These are phyloP conservation scores for Sericinus montela DNA, from an alignment of 2,888 invertebrate genomes.

Conservation along the genomic window DNA sequence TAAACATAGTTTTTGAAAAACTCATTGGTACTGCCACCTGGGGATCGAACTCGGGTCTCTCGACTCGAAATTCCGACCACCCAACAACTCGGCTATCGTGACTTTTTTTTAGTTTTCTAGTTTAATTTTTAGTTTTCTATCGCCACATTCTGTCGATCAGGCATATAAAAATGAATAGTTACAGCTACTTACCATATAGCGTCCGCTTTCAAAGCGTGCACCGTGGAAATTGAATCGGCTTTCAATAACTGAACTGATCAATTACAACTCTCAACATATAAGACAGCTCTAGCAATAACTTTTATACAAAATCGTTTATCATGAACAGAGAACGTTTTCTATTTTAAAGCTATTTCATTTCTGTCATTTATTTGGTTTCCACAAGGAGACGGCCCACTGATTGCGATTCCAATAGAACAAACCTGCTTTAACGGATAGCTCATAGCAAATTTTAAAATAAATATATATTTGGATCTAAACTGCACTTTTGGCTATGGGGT, in stretches of 20 bases:
- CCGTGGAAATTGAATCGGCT: slow-evolving; percentile 60
- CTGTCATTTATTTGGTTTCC: neutral
- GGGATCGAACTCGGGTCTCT: no score
- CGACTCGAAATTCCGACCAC: no score
- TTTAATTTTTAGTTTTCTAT: no score
- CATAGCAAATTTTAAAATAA: neutral
- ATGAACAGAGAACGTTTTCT: slow-evolving; percentile 6
- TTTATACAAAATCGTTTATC: slow-evolving; percentile 14
- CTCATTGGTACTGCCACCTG: no score
- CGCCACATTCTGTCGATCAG: no score
- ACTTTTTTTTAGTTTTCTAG: no score
- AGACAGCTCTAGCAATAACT: slow-evolving; percentile 14
- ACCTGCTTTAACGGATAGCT: neutral
- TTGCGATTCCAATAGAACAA: neutral
- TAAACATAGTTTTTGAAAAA: no score
- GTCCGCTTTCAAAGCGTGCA: slow-evolving; percentile 40
- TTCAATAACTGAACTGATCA: slow-evolving; percentile 72
- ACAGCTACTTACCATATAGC: slow-evolving; percentile 34
- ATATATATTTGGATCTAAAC: no score
- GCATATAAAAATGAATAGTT: neutral
- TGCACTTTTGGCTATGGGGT: no score
- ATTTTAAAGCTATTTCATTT: neutral
- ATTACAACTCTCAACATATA: slow-evolving; percentile 42
- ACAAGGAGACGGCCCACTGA: neutral
- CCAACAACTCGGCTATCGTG: no score